Evolutionary conservation across 2,797 vertebrate genomes (phyloP), one percentile per base, ranked within the genome.

Genomic region (Limosa lapponica): DNA sequence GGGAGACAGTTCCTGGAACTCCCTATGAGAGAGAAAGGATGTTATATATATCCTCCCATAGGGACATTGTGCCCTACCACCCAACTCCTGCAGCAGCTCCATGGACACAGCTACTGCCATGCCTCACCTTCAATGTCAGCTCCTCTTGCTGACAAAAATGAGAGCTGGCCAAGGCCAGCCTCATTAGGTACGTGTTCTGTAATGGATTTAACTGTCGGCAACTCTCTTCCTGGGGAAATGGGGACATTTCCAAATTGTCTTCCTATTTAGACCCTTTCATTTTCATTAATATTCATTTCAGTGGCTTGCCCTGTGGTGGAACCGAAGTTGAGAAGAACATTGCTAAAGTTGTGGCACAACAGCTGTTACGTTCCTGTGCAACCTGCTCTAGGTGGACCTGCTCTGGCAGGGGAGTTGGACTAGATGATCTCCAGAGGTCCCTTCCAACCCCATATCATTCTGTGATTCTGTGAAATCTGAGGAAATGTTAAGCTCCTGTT

Each of bases 121-220:
- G 11, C 3, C 37, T 65, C 32, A 51, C 48, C 27, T 72, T n/a
- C 79, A n/a, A 5, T 0, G 0, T 11, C 72, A 48, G 23, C 41
- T 64, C 15, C 37, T 54, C 32, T 57, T 5, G 0, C 8, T 36
- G 51, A 20, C 57, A 71, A 44, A 62, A 71, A 24, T 2, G 11
- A 37, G 59, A 85, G 15, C 3, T 62, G 61, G 39, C 24, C 27
- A 48, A 67, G 57, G 25, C 43, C 61, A 64, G 57, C 30, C 67
- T 57, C 2, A 0, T 46, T 66, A 32, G 13, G 11, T n/a, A 54
- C 7, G 3, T 0, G 1, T 1, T 34, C 36, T 3, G 5, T 8
- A 48, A 87, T 32, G 49, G 44, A 4, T 3, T 4, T 12, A 77
- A 69, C 34, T 28, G 1, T 14, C 10, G 2, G 43, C 64, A 90